phyloP scores from a whole-genome alignment of 2,113 vertebrate genomes.

The human (Homo sapiens) region GRCh38 chr5:154372001-154372500 shows the following conservation, averaged over 20 bases:
- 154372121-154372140: neutral
- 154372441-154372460: neutral
- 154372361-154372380: accelerated
- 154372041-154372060: neutral
- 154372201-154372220: neutral
- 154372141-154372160: neutral
- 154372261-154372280: neutral
- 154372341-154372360: neutral
- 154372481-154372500: neutral
- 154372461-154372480: neutral
- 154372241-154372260: neutral
- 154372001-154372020: neutral
- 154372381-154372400: neutral
- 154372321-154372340: neutral
- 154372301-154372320: neutral
- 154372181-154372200: neutral
- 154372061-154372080: neutral
- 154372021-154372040: neutral
- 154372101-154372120: neutral
- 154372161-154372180: neutral
- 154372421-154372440: neutral
- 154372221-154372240: neutral
- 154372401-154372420: neutral
- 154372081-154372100: neutral
- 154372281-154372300: neutral